These are phyloP conservation scores for Burhinus bistriatus DNA, from an alignment of 2,113 vertebrate genomes.

Conservation along the genomic window DNA sequence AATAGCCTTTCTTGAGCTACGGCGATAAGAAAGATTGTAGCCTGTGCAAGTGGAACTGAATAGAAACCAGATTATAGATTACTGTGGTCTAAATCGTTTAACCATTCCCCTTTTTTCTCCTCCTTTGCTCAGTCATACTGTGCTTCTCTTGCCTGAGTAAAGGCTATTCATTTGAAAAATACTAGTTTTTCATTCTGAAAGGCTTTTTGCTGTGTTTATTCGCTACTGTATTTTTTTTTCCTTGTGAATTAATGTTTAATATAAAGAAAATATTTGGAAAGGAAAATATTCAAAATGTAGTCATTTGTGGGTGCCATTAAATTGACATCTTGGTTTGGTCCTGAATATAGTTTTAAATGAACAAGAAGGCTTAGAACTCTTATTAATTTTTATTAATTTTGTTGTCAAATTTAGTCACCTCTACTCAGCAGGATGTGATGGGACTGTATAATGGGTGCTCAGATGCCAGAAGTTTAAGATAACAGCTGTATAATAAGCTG, in stretches of 20 bases:
- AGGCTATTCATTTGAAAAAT: constrained; percentile 17
- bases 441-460: neutral
- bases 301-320: neutral
- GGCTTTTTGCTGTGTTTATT: neutral
- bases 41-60: neutral
- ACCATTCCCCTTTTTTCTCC: neutral
- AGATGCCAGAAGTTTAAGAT: neutral
- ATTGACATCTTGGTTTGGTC: neutral
- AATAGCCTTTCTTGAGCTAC: neutral
- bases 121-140: neutral
- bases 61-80: constrained; percentile 13
- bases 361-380: neutral
- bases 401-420: neutral
- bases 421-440: neutral
- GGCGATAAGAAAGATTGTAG: neutral
- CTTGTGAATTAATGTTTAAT: neutral
- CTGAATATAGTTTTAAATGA: neutral
- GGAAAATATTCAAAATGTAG: neutral
- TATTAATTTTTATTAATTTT: neutral
- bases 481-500: neutral
- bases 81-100: neutral
- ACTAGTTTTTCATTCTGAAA: constrained; percentile 14
- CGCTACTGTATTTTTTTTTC: neutral
- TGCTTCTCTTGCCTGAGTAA: neutral
- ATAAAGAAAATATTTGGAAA: neutral